Evolutionary conservation across 2,888 invertebrate species (phyloP), one percentile per base, ranked within the genome.

Genomic region (Oligia latruncula): DNA sequence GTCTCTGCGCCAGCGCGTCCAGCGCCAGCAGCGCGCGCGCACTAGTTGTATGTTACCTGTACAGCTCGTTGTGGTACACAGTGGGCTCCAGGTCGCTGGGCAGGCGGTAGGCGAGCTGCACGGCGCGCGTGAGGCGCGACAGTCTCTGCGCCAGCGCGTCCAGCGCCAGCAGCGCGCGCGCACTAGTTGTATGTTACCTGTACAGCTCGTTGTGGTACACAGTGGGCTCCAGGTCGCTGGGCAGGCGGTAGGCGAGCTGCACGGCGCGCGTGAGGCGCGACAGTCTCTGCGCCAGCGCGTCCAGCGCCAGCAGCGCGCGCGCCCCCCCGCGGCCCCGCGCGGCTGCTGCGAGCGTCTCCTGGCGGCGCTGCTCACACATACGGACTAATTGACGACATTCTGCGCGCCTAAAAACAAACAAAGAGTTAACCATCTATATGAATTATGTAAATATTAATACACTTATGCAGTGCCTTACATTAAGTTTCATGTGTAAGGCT

Each of bases 301-400:
- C 86, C 78, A 93, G 90, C 90, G 97, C 91, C 0, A 84, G 85
- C 79, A 93, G 89, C 85, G 97, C 91, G 5, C 98, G 98, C 97
- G 85, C 95, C 91, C 46, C 95, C 90, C 83, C 95, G 97, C 97
- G 88, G 98, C 95, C 77, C 98, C 97, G 79, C 84, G 94, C 93
- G 78, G 91, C 90, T 71, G 91, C 89, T 75, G 91, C 91, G 76
- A 93, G 89, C 89, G 97, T 90, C 90, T 95, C 94, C 91, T 96
- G 98, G 93, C 98, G 97, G 90, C 98, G 97, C 95, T 98, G 98
- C 94, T 98, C 98, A 92, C 98, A 98, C 93, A 98, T 97, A 87
- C 98, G 97, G 78, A 98, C 98, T 82, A 98, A 97, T 92, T 98
- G 98, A 17, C 98, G 97, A 90, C 98, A 98, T 92, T 98, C 98